Evolutionary conservation across 2,888 invertebrate genomes (phyloP), one percentile per base, ranked within the genome.

Genomic region (Drosophila silvestris): DNA sequence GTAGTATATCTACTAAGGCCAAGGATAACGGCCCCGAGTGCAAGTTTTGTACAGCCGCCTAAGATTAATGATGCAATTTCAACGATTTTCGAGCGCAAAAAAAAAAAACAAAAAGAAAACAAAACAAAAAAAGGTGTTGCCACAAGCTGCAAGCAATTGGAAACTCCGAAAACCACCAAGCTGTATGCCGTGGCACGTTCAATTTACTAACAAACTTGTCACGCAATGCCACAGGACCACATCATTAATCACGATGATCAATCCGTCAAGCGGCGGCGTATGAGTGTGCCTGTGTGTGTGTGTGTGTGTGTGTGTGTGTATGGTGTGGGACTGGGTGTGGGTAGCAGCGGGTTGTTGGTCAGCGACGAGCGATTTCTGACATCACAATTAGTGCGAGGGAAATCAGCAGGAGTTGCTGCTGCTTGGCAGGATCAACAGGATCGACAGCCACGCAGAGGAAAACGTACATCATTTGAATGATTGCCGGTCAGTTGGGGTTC

Each of bases 161-260:
- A 22, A 60, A 28, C 26, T 57, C 61, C 9, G 2, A 47, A 56
- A 61, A 60, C 50, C 61, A 60, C 50, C 71, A 62, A 65, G 51
- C 71, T 60, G 64, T 30, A 39, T 44, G 44, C 65, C 58, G 77
- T 70, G 83, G 59, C 75, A 79, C 73, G 81, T 76, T 83, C 77
- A 79, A 86, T 81, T 75, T 78, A 70, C 89, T 90, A 88, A 88
- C 90, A 90, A 90, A 90, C 90, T 90, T 88, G 89, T 90, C 87
- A 88, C 89, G 87, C 87, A 81, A 85, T 79, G 85, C 82, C 79
- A 67, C 70, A 73, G 10, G 59, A 32, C 65, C 62, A 56, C 70
- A 79, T 71, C 85, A 87, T 86, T 86, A 86, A 90, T 90, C 85
- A 87, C 70, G 54, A 74, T 66, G 73, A 85, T 83, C 86, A 90